Evolutionary conservation across 2,113 vertebrate species (phyloP).

Genomic region (Leptobrachium leishanense): DNA sequence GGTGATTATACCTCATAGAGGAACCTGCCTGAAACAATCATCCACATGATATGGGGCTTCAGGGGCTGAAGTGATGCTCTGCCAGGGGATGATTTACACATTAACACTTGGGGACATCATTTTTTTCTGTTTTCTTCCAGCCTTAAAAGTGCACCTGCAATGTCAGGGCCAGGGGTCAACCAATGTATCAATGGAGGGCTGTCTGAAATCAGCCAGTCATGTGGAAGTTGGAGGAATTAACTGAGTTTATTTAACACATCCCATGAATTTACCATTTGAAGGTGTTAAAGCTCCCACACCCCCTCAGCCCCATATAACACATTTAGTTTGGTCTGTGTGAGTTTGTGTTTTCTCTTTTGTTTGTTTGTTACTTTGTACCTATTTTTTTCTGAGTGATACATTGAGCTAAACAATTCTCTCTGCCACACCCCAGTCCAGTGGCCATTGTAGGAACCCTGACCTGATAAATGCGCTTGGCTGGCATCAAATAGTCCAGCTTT

Average conservation of each 20-base stretch:
- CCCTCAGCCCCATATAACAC: too few species aligned
- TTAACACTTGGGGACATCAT: slow-evolving; percentile 35
- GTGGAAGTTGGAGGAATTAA: slow-evolving; percentile 80
- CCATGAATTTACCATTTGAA: neutral
- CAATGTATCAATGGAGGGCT: slow-evolving; percentile 92
- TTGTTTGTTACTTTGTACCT: neutral
- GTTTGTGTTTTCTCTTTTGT: neutral
- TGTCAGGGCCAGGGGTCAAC: slow-evolving; percentile 79
- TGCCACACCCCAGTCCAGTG: slow-evolving; percentile 65
- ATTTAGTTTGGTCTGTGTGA: neutral
- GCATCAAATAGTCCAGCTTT: slow-evolving; percentile 82
- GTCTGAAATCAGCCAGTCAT: slow-evolving; percentile 86
- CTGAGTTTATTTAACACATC: neutral
- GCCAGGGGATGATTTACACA: slow-evolving; percentile 42
- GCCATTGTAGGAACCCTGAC: slow-evolving; percentile 83
- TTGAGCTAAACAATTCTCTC: slow-evolving; percentile 62
- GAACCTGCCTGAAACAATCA: slow-evolving; percentile 4
- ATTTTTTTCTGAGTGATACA: slow-evolving; percentile 51
- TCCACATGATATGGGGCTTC: neutral
- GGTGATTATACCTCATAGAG: slow-evolving; percentile 29
- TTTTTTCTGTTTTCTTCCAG: slow-evolving; percentile 45
- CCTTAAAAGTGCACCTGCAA: slow-evolving; percentile 83
- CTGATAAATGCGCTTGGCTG: slow-evolving; percentile 87
- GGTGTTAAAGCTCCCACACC: too few species aligned
- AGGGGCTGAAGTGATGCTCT: slow-evolving; percentile 1